A percentile compares a stretch with the other conserved stretches of the same genome.
Conservation (phyloP, 92 coral and sea anemone species). For the Parazoanthus darwini region DNA sequence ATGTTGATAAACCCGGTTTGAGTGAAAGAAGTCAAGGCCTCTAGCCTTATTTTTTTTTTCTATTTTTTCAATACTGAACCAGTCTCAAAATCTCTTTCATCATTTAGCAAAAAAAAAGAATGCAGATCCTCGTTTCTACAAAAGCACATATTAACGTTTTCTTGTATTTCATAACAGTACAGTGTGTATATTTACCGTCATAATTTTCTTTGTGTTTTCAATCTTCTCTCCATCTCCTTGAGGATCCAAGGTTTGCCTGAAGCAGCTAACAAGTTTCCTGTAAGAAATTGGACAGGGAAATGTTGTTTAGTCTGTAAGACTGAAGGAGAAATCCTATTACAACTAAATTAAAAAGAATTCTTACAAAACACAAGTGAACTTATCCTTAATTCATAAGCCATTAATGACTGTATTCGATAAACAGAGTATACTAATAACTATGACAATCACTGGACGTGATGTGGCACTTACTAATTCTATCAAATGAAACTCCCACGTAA, state of each 20-base stretch:
- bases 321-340: not conserved
- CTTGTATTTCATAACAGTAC: no score
- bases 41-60: not conserved
- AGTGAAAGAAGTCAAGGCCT: not conserved
- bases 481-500: no score
- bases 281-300: not conserved
- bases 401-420: no score
- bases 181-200: slow-evolving; percentile 54
- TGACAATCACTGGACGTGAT: no score
- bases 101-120: not conserved
- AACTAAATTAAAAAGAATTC: no score
- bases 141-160: no score
- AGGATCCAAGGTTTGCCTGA: slow-evolving; percentile 64
- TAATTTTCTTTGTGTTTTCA: slow-evolving; percentile 71
- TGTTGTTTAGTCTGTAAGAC: not conserved
- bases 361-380: no score
- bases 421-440: no score
- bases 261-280: slow-evolving; percentile 80
- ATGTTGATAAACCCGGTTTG: no score
- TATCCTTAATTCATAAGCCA: no score
- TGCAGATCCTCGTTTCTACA: no score
- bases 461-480: no score
- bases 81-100: not conserved
- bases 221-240: slow-evolving; percentile 63
- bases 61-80: not conserved